Percentiles rank a stretch among this genome's conserved stretches.
phyloP scores from a whole-genome alignment of 2,797 vertebrate species.

The Ctenopoma kingsleyae region DNA sequence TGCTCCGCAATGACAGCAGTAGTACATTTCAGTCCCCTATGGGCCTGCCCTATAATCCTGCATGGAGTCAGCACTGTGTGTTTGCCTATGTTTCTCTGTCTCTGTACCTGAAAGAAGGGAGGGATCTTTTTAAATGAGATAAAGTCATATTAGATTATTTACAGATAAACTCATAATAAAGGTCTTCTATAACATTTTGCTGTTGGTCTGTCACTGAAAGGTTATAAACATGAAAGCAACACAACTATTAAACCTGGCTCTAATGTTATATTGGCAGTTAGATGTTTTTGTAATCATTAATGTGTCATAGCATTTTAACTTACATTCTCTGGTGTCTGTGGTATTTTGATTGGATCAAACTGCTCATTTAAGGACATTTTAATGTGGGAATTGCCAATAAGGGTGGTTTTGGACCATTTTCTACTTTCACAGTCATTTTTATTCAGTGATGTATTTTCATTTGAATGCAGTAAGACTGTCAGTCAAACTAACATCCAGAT shows the following conservation, averaged over 20 bases:
- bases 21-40: slow-evolving; percentile 75
- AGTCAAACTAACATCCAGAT: slow-evolving; percentile 41
- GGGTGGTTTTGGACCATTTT: slow-evolving; percentile 45
- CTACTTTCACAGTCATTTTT: slow-evolving; percentile 37
- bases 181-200: neutral
- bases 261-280: slow-evolving; percentile 20
- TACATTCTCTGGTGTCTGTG: slow-evolving; percentile 50
- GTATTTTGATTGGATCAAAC: slow-evolving; percentile 57
- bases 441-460: slow-evolving; percentile 48
- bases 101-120: slow-evolving; percentile 29
- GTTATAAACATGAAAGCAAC: slow-evolving; percentile 25
- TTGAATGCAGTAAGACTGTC: slow-evolving; percentile 41
- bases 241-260: slow-evolving; percentile 19
- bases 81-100: slow-evolving; percentile 38
- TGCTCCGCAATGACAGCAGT: slow-evolving; percentile 74
- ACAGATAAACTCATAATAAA: slow-evolving; percentile 23
- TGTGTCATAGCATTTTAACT: slow-evolving; percentile 34
- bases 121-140: slow-evolving; percentile 32
- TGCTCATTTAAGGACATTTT: slow-evolving; percentile 49
- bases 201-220: slow-evolving; percentile 2
- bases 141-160: slow-evolving; percentile 16
- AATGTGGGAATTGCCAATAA: slow-evolving; percentile 44
- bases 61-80: slow-evolving; percentile 51
- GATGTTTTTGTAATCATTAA: slow-evolving; percentile 41
- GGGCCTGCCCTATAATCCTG: slow-evolving; percentile 76